phyloP scores from a whole-genome alignment of 2,888 invertebrate species.

The Spatulosminthurus flaviceps region DNA sequence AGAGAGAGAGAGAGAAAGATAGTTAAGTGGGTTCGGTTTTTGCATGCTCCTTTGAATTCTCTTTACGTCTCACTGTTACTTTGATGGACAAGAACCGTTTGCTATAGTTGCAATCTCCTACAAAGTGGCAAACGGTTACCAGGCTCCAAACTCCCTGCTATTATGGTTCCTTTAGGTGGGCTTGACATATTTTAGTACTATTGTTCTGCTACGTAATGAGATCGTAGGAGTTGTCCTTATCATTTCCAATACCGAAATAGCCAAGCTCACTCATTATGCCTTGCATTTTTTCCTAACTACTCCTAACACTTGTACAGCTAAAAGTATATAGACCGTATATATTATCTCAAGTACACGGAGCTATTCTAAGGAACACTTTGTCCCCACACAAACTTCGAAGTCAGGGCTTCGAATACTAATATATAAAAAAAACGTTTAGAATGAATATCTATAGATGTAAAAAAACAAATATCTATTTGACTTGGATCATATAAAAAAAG shows the following conservation, averaged over 20 bases:
- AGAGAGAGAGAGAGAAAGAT: too few species aligned
- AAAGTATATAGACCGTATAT: too few species aligned
- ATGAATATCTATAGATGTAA: too few species aligned
- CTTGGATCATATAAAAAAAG: too few species aligned
- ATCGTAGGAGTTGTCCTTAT: slow-evolving; percentile 60
- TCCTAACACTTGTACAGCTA: too few species aligned
- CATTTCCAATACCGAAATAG: slow-evolving; percentile 58
- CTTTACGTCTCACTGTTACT: background rate
- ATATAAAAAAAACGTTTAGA: too few species aligned
- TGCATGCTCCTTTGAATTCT: background rate
- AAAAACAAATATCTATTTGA: too few species aligned
- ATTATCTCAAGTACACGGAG: too few species aligned
- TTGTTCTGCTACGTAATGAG: slow-evolving; percentile 60
- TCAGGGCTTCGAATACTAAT: too few species aligned
- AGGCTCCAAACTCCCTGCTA: slow-evolving; percentile 8
- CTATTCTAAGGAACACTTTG: too few species aligned
- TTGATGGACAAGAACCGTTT: slow-evolving; percentile 44
- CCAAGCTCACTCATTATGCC: slow-evolving; percentile 18
- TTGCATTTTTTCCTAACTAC: background rate
- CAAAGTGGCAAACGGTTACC: background rate
- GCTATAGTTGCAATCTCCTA: background rate
- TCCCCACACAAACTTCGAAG: too few species aligned
- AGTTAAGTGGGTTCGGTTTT: slow-evolving; percentile 26
- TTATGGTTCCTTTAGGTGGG: slow-evolving; percentile 49
- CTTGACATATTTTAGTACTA: slow-evolving; percentile 60